Percentiles rank a stretch among this genome's conserved stretches.
Evolutionary conservation across 2,797 vertebrate species (phyloP).

Genomic region (Crenichthys baileyi): DNA sequence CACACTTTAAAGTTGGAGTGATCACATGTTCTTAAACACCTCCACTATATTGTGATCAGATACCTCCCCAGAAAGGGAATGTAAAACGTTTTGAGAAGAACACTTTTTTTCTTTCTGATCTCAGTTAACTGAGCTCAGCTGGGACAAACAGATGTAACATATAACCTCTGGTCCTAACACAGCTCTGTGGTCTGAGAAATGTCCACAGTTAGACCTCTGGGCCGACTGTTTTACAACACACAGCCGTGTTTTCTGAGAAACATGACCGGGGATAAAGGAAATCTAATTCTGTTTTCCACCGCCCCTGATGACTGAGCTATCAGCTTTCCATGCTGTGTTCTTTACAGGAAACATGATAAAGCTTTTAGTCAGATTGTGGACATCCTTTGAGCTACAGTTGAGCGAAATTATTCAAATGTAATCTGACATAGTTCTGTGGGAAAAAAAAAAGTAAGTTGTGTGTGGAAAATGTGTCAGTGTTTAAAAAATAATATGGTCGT

Average conservation of each 20-base stretch:
- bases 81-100: slow-evolving; percentile 29
- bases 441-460: slow-evolving; percentile 21
- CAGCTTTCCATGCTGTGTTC: slow-evolving; percentile 34
- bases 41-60: slow-evolving; percentile 20
- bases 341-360: slow-evolving; percentile 48
- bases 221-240: slow-evolving; percentile 49
- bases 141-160: slow-evolving; percentile 64
- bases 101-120: slow-evolving; percentile 39
- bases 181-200: slow-evolving; percentile 48
- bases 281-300: slow-evolving; percentile 42
- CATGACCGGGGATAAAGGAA: slow-evolving; percentile 30
- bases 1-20: slow-evolving; percentile 7
- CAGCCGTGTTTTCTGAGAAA: slow-evolving; percentile 46
- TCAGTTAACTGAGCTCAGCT: slow-evolving; percentile 54
- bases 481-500: slow-evolving; percentile 20
- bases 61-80: slow-evolving; percentile 17
- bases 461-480: slow-evolving; percentile 37
- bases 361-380: slow-evolving; percentile 51
- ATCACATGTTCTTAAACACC: slow-evolving; percentile 21
- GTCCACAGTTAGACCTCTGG: slow-evolving; percentile 43
- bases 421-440: slow-evolving; percentile 23
- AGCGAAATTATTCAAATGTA: slow-evolving; percentile 50
- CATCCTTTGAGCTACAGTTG: slow-evolving; percentile 23
- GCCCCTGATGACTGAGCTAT: slow-evolving; percentile 37
- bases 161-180: slow-evolving; percentile 54